These are phyloP conservation scores for Aproaerema taeniolella DNA, from an alignment of 2,888 invertebrate species.

Conservation along the genomic window DNA sequence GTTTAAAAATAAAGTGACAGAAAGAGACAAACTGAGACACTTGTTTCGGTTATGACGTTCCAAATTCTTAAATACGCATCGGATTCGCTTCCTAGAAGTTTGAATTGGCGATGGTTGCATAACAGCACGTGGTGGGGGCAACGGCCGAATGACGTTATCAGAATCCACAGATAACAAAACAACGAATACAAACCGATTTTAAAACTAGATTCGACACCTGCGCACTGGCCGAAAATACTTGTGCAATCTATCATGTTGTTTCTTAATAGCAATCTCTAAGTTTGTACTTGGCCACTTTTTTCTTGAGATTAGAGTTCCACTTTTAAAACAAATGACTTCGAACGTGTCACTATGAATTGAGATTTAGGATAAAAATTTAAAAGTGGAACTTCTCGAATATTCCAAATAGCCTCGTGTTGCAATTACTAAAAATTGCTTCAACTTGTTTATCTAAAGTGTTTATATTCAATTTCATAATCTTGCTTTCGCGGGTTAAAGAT, in stretches of 20 bases:
- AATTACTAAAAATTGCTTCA: too few species aligned
- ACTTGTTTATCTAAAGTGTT: not conserved
- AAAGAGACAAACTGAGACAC: too few species aligned
- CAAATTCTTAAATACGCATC: not conserved
- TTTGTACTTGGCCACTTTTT: conserved; percentile 44
- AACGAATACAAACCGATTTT: too few species aligned
- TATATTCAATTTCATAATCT: not conserved
- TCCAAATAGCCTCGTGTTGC: too few species aligned
- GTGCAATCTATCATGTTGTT: conserved; percentile 28
- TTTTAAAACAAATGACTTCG: too few species aligned
- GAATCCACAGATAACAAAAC: conserved; percentile 2
- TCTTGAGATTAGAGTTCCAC: conserved; percentile 20
- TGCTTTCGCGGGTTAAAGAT: not conserved
- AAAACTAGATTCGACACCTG: conserved; percentile 11
- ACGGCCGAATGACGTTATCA: conserved; percentile 5
- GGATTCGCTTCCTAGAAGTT: not conserved
- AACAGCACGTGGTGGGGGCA: conserved; percentile 5
- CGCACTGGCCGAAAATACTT: too few species aligned
- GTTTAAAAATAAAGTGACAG: too few species aligned
- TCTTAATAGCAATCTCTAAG: conserved; percentile 33
- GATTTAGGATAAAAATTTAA: too few species aligned
- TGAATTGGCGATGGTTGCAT: not conserved
- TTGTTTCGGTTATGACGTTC: too few species aligned
- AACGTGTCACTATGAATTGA: too few species aligned
- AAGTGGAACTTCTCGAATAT: too few species aligned